A percentile compares a stretch with the other conserved stretches of the same genome.
Evolutionary conservation across 2,888 invertebrate species (phyloP).

Genomic region (Tuta absoluta): DNA sequence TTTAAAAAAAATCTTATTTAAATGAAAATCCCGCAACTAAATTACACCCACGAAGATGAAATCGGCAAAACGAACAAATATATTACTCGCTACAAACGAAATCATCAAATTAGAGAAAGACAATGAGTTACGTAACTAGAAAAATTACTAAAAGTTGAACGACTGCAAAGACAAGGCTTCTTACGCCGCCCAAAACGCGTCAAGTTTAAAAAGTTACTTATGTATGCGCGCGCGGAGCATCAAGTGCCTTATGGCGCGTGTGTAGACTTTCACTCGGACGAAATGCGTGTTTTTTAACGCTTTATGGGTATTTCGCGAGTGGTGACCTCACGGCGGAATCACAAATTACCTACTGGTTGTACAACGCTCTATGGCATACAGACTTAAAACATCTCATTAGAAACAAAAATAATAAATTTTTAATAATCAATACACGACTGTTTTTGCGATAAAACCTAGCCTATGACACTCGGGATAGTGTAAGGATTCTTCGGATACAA

Average conservation of each 20-base stretch:
- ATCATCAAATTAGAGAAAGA: slow-evolving; percentile 8
- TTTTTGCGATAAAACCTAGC: too few species aligned
- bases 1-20: too few species aligned
- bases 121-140: slow-evolving; percentile 10
- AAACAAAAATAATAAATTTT: too few species aligned
- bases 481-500: too few species aligned
- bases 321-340: slow-evolving; percentile 22
- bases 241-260: slow-evolving; percentile 27
- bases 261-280: slow-evolving; percentile 28
- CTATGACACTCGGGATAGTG: too few species aligned
- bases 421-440: too few species aligned
- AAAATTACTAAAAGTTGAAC: not conserved
- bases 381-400: not conserved
- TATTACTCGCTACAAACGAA: not conserved
- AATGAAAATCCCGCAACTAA: too few species aligned
- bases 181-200: slow-evolving; percentile 14
- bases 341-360: not conserved
- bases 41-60: too few species aligned
- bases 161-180: slow-evolving; percentile 5
- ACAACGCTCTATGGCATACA: not conserved
- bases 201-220: slow-evolving; percentile 23
- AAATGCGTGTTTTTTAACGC: slow-evolving; percentile 24
- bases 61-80: too few species aligned
- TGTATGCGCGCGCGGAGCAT: slow-evolving; percentile 17
- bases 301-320: slow-evolving; percentile 12